A percentile compares a stretch with the other conserved stretches of the same genome.
These are phyloP conservation scores for Pegea sp. DNA, from an alignment of 23 tunicate genomes.

Conservation along the genomic window DNA sequence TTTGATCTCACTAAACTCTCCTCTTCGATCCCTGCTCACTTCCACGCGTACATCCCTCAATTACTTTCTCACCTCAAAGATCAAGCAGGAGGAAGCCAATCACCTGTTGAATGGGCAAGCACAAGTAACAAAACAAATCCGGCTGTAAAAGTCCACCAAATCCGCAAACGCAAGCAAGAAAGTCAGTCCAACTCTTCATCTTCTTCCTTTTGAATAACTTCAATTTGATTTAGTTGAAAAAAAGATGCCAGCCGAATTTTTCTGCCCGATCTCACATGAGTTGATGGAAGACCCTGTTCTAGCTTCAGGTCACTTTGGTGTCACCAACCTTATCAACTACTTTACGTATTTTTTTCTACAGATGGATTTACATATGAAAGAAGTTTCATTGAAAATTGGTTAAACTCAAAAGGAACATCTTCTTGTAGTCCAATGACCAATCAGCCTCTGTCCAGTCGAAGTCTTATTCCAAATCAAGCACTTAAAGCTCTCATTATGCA, in stretches of 20 bases:
- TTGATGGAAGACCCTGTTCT: slow-evolving; percentile 76
- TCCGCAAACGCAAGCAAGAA: no score
- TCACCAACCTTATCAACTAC: neutral
- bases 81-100: no score
- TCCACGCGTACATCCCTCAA: no score
- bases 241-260: slow-evolving; percentile 45
- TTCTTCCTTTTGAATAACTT: neutral
- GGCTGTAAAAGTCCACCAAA: no score
- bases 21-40: no score
- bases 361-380: slow-evolving; percentile 91
- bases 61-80: no score
- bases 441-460: slow-evolving; percentile 11
- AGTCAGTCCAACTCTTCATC: neutral
- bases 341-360: slow-evolving; percentile 1
- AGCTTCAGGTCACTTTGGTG: slow-evolving; percentile 27
- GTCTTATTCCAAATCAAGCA: slow-evolving; percentile 51
- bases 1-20: no score
- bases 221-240: slow-evolving; percentile 11
- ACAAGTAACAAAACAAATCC: no score
- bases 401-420: neutral
- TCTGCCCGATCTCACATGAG: slow-evolving; percentile 79
- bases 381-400: slow-evolving; percentile 31
- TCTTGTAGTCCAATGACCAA: slow-evolving; percentile 76
- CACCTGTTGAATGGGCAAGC: no score
- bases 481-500: slow-evolving; percentile 35